phyloP scores from a whole-genome alignment of 2,888 invertebrate genomes.

The Petrolisthes cinctipes region DNA sequence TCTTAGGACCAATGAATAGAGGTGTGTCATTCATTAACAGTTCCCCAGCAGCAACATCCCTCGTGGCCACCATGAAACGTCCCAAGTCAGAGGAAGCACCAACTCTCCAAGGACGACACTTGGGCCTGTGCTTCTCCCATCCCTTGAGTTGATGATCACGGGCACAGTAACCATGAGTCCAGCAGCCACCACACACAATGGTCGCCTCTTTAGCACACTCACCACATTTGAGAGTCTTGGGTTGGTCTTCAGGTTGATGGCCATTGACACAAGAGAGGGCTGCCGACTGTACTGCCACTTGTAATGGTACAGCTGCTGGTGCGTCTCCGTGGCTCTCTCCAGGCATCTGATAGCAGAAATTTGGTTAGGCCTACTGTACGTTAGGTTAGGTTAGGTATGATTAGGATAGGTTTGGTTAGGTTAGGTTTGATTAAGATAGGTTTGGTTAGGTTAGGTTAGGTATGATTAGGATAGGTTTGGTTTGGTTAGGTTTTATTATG shows the following conservation, averaged over 20 bases:
- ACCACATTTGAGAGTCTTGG: conserved; percentile 47
- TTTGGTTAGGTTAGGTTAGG: too few species aligned
- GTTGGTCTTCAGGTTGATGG: conserved; percentile 21
- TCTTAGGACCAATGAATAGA: conserved; percentile 64
- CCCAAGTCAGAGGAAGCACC: conserved; percentile 71
- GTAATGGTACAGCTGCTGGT: conserved; percentile 55
- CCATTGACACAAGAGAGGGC: conserved; percentile 43
- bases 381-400: too few species aligned
- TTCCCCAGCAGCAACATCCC: conserved; percentile 64
- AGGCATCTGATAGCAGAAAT: conserved; percentile 41
- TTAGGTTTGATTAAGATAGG: too few species aligned
- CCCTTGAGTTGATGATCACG: conserved; percentile 82
- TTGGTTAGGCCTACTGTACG: too few species aligned
- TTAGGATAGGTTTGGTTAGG: too few species aligned
- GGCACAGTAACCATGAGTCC: conserved; percentile 75
- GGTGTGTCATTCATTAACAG: conserved; percentile 61
- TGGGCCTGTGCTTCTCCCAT: conserved; percentile 81
- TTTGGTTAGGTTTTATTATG: too few species aligned
- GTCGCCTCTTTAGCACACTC: conserved; percentile 53
- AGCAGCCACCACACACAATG: conserved; percentile 62
- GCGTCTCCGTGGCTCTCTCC: conserved; percentile 54
- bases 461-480: too few species aligned
- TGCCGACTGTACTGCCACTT: conserved; percentile 52
- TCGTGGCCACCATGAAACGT: conserved; percentile 64
- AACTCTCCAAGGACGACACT: conserved; percentile 77